phyloP scores from a whole-genome alignment of 2,113 vertebrate genomes.

The Periophthalmus modestus region DNA sequence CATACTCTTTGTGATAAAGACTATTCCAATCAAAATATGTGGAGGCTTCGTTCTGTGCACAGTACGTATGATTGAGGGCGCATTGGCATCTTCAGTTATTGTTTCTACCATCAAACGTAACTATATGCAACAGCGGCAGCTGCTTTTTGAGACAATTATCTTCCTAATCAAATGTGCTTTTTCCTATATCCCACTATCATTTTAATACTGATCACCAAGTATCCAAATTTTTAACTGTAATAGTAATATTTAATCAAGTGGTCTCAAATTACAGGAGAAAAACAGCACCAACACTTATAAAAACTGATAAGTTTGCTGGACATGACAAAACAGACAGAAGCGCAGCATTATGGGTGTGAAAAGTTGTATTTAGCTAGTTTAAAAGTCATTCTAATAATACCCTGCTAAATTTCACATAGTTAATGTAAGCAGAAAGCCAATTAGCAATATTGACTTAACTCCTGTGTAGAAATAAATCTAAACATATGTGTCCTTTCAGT shows the following conservation, averaged over 20 bases:
- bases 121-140: neutral
- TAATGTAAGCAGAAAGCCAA: neutral
- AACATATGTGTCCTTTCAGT: conserved; percentile 5
- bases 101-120: neutral
- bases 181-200: neutral
- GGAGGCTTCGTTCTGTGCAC: neutral
- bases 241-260: no score
- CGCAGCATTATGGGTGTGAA: neutral
- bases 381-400: neutral
- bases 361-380: neutral
- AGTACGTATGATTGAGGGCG: neutral
- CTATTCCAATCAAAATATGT: neutral
- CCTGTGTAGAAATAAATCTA: neutral
- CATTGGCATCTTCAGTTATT: neutral
- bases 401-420: neutral
- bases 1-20: neutral
- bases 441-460: neutral
- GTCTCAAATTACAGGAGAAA: no score
- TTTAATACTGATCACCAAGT: no score
- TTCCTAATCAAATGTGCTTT: neutral
- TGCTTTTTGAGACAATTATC: neutral
- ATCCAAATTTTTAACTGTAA: no score
- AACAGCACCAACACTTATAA: no score
- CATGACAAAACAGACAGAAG: neutral
- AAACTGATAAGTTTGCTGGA: no score